Evolutionary conservation across 2,797 vertebrate genomes (phyloP), one percentile per base, ranked within the genome.

Genomic region (Octomys mimax): DNA sequence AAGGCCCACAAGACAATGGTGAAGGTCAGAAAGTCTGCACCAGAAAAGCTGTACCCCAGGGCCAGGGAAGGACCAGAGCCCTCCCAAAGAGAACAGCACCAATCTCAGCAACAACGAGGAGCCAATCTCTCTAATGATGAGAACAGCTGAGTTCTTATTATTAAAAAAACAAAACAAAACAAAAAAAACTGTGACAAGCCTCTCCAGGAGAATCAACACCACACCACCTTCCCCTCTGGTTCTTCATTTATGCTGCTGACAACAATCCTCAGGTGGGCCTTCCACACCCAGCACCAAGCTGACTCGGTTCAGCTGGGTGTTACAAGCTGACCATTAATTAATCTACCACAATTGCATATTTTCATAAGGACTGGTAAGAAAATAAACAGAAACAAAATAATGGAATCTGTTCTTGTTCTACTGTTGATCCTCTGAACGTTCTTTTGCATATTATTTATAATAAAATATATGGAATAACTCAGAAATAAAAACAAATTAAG

Each of bases 301-400:
- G 33, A 70, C n/a, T n/a, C 66, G 21, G 33, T 19, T 70, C 66
- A 36, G 66, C 66, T 36, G 66, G 18, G 33, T 68, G 14, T 33
- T 68, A 68, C 33, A n/a, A n/a, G 16, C 19, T 70, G 33, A 13
- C 7, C 33, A 36, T 36, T 70, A 70, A 16, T 36, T 70, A 19
- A 70, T n/a, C n/a, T 3, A 70, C 33, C 33, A 70, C 18, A 70
- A 70, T 33, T n/a, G 28, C 10, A 62, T 57, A 59, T 5, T 80
- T 87, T 75, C 54, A 73, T 14, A 81, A 89, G 33, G 31, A 80
- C 71, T 57, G 36, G 6, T 82, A 59, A 61, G 13, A 91, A 73
- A 62, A 13, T 52, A 75, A 92, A 9, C 28, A 92, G 6, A 89
- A 96, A 49, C 28, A 52, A 66, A 95, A 87, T 84, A 22, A 77